Evolutionary conservation across 1,140 invertebrate species (phyloP), one percentile per base, ranked within the genome.

Genomic region (Drosophila melanica): DNA sequence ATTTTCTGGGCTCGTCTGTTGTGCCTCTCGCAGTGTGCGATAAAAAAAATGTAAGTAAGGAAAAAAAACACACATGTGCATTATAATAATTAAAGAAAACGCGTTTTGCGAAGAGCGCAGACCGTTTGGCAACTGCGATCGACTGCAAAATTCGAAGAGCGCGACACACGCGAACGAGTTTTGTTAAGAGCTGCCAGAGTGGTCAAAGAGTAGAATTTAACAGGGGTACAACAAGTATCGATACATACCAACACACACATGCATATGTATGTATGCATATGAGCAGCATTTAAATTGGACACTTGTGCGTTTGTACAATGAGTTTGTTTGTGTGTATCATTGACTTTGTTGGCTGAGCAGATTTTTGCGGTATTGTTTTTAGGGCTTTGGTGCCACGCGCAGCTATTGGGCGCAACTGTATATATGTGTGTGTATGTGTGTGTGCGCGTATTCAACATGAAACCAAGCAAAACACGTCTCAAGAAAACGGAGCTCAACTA

Each of bases 1-100:
- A 66, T 68, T 81, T 87, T 81, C 82, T 81, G 81, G 81, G 81
- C 81, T 86, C 81, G 81, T 86, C 79, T 66, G 69, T 63, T 66
- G 47, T 68, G 64, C 54, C 58, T 65, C 55, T 62, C 55, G 39
- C 35, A 42, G 35, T 51, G 5, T n/a, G 35, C 41, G 47, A 44
- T 55, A 41, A 50, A 45, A 65, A 42, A 65, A 71, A n/a, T n/a
- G 66, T 67, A 65, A 71, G 66, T 63, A 64, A 45, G n/a, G 44
- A 53, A 77, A 9, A 47, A 16, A 44, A 8, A 20, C 27, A 62
- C 30, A 42, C 35, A 63, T 20, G 41, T 14, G 42, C 20, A 68
- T 30, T 27, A 8, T n/a, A 47, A 20, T 27, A 27, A 75, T 44
- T 75, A 59, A 51, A 55, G 44, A 41, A 59, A 27, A 60, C 14